Base-by-base conservation (phyloP, 2,113 vertebrate species). In the Origma solitaria region DNA sequence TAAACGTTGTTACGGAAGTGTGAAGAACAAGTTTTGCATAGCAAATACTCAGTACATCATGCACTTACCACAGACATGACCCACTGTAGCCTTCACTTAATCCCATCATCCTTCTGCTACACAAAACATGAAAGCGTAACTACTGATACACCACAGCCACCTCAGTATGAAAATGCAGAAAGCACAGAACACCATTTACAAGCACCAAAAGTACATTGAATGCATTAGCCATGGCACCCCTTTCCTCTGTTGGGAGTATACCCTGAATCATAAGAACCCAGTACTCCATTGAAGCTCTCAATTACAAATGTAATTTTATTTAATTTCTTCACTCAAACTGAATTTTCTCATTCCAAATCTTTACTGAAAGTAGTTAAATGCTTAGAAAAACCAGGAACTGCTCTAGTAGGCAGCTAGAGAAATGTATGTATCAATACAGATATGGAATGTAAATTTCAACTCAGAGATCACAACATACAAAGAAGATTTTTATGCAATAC, bases 231-330 rank as follows among this genome's bases (percentile, higher is more conserved):
- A 54, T 0, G 3, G 31, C 50, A 44, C 10, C 22, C 19, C 0
- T 19, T 54, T 58, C 38, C 49, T 49, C 79, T 31, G 2, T 1
- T 31, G 17, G 4, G 12, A 58, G 44, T 11, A 64, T 0, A 77
- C 25, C 4, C 0, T n/a, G 50, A 73, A 47, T 23, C 47, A 37
- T 64, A 92, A 83, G 38, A 95, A 92, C 14, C 42, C 69, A 82
- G 13, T 33, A 82, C 51, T 69, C 57, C 69, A 65, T 44, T 16
- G 30, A 93, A 80, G 51, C 42, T 87, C 97, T 96, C 97, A 97
- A 95, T 98, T 98, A 98, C 91, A 98, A 98, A 98, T 95, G 96
- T 77, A 64, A 97, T 98, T 99, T 99, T 99, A 99, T 98, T 98
- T 97, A 92, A 94, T 97, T 97, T 98, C 96, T 65, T 97, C 97